Conservation (phyloP, 2,797 vertebrate genomes). For the Fringilla coelebs region DNA sequence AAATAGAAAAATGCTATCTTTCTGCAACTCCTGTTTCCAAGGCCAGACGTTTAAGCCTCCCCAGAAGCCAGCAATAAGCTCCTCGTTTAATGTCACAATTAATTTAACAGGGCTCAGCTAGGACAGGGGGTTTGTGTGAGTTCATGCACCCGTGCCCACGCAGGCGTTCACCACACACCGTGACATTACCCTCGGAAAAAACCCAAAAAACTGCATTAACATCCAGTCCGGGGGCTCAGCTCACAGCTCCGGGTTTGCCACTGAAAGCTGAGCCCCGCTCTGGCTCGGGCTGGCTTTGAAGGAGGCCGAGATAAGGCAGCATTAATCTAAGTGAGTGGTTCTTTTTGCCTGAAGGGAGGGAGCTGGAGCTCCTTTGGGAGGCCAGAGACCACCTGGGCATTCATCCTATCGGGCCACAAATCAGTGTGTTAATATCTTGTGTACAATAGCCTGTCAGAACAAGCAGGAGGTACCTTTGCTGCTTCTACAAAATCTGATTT, state of each 20-base stretch:
- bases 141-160: neutral
- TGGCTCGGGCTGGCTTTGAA: slow-evolving; percentile 33
- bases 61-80: slow-evolving; percentile 44
- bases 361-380: slow-evolving; percentile 37
- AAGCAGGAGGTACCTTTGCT: neutral
- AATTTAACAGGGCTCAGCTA: slow-evolving; percentile 46
- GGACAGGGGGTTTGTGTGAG: neutral
- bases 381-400: slow-evolving; percentile 32
- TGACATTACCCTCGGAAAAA: neutral
- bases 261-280: slow-evolving; percentile 54
- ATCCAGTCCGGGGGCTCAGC: slow-evolving; percentile 13
- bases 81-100: slow-evolving; percentile 47
- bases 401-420: neutral
- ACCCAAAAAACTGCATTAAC: neutral
- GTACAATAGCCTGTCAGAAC: slow-evolving; percentile 31
- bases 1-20: slow-evolving; percentile 39
- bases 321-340: slow-evolving; percentile 35
- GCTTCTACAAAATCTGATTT: neutral
- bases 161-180: neutral
- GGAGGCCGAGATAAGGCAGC: slow-evolving; percentile 52
- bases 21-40: slow-evolving; percentile 4
- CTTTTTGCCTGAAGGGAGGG: slow-evolving; percentile 36
- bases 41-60: neutral
- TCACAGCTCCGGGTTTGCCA: slow-evolving; percentile 39
- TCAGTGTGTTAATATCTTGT: slow-evolving; percentile 34